Evolutionary conservation across 2,797 vertebrate species (phyloP).

Genomic region (Chiloscyllium punctatum): DNA sequence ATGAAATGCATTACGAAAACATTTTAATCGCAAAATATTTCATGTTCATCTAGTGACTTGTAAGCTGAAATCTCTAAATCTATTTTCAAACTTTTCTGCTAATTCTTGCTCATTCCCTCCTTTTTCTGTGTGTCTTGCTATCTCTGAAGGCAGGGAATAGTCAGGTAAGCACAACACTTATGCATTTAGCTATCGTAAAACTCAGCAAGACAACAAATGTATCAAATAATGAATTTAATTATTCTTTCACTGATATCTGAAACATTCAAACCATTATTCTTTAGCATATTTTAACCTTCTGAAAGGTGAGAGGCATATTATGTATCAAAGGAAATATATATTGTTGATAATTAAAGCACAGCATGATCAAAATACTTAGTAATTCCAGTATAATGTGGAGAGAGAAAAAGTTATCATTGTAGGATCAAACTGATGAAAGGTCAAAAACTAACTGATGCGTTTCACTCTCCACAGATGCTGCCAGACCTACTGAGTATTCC

Average conservation of each 20-base stretch:
- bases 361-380: too few relatives aligned
- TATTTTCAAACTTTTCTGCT: slow-evolving; percentile 39
- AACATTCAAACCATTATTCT: not conserved
- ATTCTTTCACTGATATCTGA: not conserved
- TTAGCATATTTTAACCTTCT: slow-evolving; percentile 50
- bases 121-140: slow-evolving; percentile 63
- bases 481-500: too few relatives aligned
- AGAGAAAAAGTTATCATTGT: too few relatives aligned
- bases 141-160: slow-evolving; percentile 89
- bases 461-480: too few relatives aligned
- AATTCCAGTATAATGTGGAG: too few relatives aligned
- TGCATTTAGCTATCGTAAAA: slow-evolving; percentile 40
- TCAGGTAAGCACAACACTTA: slow-evolving; percentile 76
- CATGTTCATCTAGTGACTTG: slow-evolving; percentile 43
- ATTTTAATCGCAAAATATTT: not conserved
- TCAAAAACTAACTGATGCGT: too few relatives aligned
- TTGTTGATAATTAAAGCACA: not conserved
- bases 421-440: too few relatives aligned
- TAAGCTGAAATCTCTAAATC: not conserved
- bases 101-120: slow-evolving; percentile 40
- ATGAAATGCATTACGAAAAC: slow-evolving; percentile 6
- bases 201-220: not conserved
- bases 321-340: not conserved
- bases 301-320: slow-evolving; percentile 45
- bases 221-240: not conserved